Percentiles rank a stretch among this genome's conserved stretches.
Conservation (phyloP, 2,888 invertebrate genomes). For the Brachypalpus laphriformis region DNA sequence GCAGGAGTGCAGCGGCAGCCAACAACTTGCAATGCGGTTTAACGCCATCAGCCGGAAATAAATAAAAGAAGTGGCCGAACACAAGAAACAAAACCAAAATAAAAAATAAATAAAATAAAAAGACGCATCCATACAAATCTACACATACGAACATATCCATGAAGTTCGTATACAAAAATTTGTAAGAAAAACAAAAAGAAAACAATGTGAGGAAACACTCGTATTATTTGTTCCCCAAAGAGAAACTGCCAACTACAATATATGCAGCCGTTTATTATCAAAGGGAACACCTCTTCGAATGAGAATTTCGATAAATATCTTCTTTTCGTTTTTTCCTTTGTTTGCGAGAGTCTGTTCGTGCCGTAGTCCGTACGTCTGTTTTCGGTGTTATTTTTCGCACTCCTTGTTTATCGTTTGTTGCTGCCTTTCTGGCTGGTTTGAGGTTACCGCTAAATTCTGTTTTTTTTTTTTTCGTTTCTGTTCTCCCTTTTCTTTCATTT, state of each 20-base stretch:
- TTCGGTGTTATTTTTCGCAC: slow-evolving; percentile 74
- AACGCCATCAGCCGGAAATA: slow-evolving; percentile 67
- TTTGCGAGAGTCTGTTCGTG: slow-evolving; percentile 37
- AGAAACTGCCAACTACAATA: slow-evolving; percentile 73
- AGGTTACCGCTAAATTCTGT: slow-evolving; percentile 55
- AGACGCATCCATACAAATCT: slow-evolving; percentile 40
- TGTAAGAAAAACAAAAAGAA: slow-evolving; percentile 48
- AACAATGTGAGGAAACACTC: slow-evolving; percentile 71
- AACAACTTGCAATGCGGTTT: slow-evolving; percentile 59
- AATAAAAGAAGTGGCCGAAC: slow-evolving; percentile 63
- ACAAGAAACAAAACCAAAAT: slow-evolving; percentile 9
- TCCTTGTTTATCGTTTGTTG: slow-evolving; percentile 65
- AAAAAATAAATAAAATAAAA: neutral
- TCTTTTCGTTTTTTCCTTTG: slow-evolving; percentile 65
- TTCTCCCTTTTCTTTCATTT: slow-evolving; percentile 13
- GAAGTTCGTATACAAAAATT: slow-evolving; percentile 61
- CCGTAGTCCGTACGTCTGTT: slow-evolving; percentile 56
- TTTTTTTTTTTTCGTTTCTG: slow-evolving; percentile 9
- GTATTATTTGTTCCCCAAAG: slow-evolving; percentile 72
- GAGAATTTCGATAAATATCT: slow-evolving; percentile 74
- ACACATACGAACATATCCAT: slow-evolving; percentile 14
- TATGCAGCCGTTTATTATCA: slow-evolving; percentile 75
- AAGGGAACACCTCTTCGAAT: slow-evolving; percentile 75
- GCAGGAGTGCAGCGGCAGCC: slow-evolving; percentile 11
- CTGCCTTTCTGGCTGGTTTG: slow-evolving; percentile 65